Evolutionary conservation across 2,888 invertebrate species (phyloP).

Genomic region (Achlya flavicornis): DNA sequence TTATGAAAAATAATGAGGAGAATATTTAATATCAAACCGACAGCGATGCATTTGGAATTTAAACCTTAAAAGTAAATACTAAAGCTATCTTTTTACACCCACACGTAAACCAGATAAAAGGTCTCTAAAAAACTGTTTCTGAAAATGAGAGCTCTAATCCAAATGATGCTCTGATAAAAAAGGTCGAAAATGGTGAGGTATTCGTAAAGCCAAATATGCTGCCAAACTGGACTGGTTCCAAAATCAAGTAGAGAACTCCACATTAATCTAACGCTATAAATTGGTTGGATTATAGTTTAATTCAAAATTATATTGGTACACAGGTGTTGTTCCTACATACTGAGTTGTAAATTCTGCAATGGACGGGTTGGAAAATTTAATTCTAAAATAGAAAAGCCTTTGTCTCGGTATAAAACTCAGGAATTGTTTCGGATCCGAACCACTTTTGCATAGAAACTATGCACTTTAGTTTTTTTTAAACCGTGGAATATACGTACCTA

Average conservation of each 20-base stretch:
- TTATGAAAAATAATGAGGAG: too few relatives aligned
- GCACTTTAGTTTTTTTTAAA: not conserved
- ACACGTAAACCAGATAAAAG: not conserved
- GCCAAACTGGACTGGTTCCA: slow-evolving; percentile 66
- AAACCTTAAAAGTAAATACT: not conserved
- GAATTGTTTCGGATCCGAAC: slow-evolving; percentile 1
- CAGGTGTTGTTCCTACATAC: slow-evolving; percentile 16
- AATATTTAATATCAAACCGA: too few relatives aligned
- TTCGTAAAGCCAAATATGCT: slow-evolving; percentile 58
- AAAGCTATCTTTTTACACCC: not conserved
- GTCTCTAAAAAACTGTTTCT: slow-evolving; percentile 19
- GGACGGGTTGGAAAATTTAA: not conserved
- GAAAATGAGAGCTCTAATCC: slow-evolving; percentile 28
- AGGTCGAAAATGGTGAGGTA: slow-evolving; percentile 40
- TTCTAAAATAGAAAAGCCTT: not conserved
- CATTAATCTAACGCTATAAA: slow-evolving; percentile 58
- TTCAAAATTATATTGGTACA: slow-evolving; percentile 42
- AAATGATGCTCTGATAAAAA: slow-evolving; percentile 52
- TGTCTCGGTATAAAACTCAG: not conserved
- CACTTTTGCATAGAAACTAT: not conserved
- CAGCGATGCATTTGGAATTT: not conserved
- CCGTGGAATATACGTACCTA: too few relatives aligned
- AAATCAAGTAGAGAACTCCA: slow-evolving; percentile 51
- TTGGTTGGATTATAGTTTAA: slow-evolving; percentile 60
- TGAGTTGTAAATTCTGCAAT: slow-evolving; percentile 15